Percentiles rank a stretch among this genome's conserved stretches.
Evolutionary conservation across 1,140 invertebrate species (phyloP).

Genomic region (Nephila pilipes): DNA sequence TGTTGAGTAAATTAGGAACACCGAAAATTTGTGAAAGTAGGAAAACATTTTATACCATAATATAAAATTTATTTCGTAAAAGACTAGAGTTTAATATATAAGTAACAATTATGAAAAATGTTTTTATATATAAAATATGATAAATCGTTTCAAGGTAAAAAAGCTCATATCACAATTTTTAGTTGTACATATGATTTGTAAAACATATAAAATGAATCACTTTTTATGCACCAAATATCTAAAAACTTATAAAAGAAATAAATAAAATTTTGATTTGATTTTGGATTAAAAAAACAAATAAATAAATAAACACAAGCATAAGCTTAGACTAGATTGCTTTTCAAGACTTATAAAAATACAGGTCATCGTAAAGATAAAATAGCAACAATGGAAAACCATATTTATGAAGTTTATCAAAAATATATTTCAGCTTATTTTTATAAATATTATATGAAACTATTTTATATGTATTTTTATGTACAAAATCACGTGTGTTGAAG

Average conservation of each 20-base stretch:
- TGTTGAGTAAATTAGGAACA: neutral
- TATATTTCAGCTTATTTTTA: neutral
- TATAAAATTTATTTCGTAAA: conserved; percentile 17
- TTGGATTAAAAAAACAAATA: neutral
- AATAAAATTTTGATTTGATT: neutral
- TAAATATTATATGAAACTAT: neutral
- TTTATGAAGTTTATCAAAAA: neutral
- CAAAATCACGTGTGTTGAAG: neutral
- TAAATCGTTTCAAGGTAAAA: neutral
- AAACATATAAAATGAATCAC: neutral
- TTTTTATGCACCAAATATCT: neutral
- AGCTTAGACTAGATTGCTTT: neutral
- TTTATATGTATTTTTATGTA: neutral
- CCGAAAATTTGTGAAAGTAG: neutral
- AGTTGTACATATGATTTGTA: neutral
- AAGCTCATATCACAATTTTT: neutral
- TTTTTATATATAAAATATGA: neutral
- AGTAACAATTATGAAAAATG: neutral
- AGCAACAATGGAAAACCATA: neutral
- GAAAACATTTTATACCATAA: neutral
- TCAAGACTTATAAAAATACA: neutral
- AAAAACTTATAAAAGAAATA: neutral
- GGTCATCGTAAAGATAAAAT: neutral
- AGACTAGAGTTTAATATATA: conserved; percentile 28
- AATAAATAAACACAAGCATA: neutral